phyloP scores from a whole-genome alignment of 2,113 vertebrate genomes.

The Ia io region DNA sequence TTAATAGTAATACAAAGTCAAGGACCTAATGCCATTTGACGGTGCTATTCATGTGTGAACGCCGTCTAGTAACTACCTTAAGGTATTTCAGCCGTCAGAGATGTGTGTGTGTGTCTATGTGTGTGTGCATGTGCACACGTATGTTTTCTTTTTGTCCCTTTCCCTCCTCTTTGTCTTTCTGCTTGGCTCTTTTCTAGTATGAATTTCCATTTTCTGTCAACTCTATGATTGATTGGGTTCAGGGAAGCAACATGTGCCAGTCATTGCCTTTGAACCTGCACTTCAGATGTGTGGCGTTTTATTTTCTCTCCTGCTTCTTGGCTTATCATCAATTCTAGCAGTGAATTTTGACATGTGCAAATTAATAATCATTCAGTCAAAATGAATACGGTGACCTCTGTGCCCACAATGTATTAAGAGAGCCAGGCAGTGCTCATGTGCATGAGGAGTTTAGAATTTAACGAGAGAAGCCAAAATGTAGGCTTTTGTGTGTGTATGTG shows the following conservation, averaged over 20 bases:
- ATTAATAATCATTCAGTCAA: constrained; percentile 73
- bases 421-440: background rate
- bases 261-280: constrained; percentile 58
- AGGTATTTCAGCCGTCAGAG: background rate
- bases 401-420: constrained; percentile 12
- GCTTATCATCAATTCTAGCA: constrained; percentile 64
- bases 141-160: background rate
- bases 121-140: rapidly evolving
- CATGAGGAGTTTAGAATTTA: constrained; percentile 1
- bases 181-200: background rate
- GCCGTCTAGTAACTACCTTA: constrained; percentile 14
- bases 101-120: background rate
- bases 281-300: constrained; percentile 45
- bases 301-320: constrained; percentile 55
- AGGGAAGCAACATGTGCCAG: constrained; percentile 49
- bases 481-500: background rate
- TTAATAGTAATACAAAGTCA: constrained; percentile 52
- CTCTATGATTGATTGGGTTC: constrained; percentile 58
- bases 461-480: background rate
- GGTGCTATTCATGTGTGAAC: constrained; percentile 49
- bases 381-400: constrained; percentile 66
- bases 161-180: background rate
- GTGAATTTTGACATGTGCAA: constrained; percentile 74
- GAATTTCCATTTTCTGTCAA: constrained; percentile 58
- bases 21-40: constrained; percentile 46